Evolutionary conservation across 2,888 invertebrate species (phyloP).

Genomic region (Caenorhabditis sp.): DNA sequence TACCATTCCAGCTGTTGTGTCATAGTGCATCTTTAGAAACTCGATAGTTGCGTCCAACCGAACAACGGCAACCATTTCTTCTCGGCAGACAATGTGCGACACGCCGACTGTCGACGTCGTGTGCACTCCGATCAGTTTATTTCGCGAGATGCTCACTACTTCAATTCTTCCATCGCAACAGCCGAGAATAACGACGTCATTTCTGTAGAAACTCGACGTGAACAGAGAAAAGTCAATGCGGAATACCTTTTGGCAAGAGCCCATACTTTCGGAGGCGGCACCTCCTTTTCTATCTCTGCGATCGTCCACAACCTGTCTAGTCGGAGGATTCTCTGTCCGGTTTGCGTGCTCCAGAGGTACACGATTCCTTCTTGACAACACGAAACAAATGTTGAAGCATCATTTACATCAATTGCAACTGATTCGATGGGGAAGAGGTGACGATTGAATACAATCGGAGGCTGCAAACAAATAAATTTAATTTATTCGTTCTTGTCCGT

Average conservation of each 20-base stretch:
- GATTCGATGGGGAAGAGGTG: conserved; percentile 72
- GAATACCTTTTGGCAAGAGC: conserved; percentile 52
- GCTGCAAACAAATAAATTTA: conserved; percentile 42
- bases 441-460: conserved; percentile 66
- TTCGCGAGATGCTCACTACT: conserved; percentile 58
- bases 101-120: conserved; percentile 51
- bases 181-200: conserved; percentile 63
- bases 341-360: conserved; percentile 65
- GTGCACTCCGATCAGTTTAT: conserved; percentile 64
- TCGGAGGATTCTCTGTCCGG: conserved; percentile 47
- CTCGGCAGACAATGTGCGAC: conserved; percentile 45
- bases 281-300: conserved; percentile 33
- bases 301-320: conserved; percentile 44
- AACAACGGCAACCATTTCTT: conserved; percentile 62
- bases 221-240: too few species aligned
- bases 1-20: conserved; percentile 13
- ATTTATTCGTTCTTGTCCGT: neutral
- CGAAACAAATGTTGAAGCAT: conserved; percentile 59
- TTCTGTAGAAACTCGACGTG: too few species aligned
- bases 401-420: conserved; percentile 19
- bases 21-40: conserved; percentile 60
- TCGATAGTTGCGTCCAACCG: conserved; percentile 73
- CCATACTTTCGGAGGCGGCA: conserved; percentile 61
- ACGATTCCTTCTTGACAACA: conserved; percentile 71
- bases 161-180: conserved; percentile 74